Base-by-base conservation (phyloP, 2,797 vertebrate genomes). In the Yasuhikotakia modesta region DNA sequence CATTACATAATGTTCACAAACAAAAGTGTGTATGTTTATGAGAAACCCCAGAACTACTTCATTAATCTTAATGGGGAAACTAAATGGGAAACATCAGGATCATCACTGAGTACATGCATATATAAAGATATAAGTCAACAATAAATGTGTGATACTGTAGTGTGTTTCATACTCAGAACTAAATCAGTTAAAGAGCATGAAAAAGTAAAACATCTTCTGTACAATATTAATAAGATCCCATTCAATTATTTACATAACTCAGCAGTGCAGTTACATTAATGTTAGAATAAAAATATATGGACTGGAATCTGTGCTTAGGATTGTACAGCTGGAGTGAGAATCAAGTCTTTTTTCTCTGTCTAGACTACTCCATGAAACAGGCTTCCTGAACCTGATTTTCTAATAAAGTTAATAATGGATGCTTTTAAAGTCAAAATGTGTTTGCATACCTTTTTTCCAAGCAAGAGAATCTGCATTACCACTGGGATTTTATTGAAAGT, bases 161-260 rank as follows among this genome's bases (percentile, higher is more conserved):
- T 46, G 21, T 35, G 21, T 35, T 45, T n/a, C n/a, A 5, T 68
- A 68, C 22, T 12, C 14, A 35, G 13, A 58, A 43, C 16, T 66
- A 43, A 50, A 57, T 60, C 22, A 53, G 76, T 65, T 73, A 80
- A 69, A 58, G 11, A 21, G 45, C 2, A 19, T 66, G 32, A 81
- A 68, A 78, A 73, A 66, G 58, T 63, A 19, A 24, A 73, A 70
- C 66, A 63, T 58, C 57, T 53, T 32, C n/a, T 58, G 35, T 84
- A 48, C 76, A 82, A 81, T 77, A 85, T 86, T 80, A 27, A 85
- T 70, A 58, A 32, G 60, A 22, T 45, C n/a, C 3, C 21, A 64
- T 19, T 84, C 14, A 84, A 79, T 83, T 70, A 85, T 85, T 86
- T 83, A 86, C 68, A 79, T 46, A 76, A 80, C 22, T 24, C 46